Conservation (phyloP, 2,113 vertebrate genomes). For the Malurus elegans region DNA sequence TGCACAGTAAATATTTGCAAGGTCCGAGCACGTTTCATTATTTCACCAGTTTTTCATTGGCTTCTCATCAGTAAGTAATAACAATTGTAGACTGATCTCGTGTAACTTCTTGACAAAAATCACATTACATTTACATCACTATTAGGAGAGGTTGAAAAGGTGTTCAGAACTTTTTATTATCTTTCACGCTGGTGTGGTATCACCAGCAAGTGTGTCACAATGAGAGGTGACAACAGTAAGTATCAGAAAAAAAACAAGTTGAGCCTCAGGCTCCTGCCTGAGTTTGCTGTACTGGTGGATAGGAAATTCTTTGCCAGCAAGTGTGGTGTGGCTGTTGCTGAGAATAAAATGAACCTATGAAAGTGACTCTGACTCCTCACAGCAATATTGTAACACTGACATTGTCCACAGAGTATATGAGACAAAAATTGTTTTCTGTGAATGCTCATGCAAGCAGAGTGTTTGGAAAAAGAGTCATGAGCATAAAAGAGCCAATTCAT, state of each 20-base stretch:
- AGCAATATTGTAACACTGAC: neutral
- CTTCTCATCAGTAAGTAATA: neutral
- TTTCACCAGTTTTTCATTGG: neutral
- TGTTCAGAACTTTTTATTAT: neutral
- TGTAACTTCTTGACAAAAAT: neutral
- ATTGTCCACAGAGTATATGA: neutral
- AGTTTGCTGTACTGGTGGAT: neutral
- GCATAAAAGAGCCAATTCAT: neutral
- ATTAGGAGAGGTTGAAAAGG: neutral
- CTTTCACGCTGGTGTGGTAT: neutral
- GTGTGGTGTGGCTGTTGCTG: neutral
- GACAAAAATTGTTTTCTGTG: neutral
- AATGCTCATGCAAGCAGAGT: neutral
- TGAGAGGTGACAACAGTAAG: neutral
- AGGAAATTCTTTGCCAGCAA: neutral
- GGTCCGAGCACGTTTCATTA: neutral
- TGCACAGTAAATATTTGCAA: neutral
- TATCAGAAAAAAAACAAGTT: neutral
- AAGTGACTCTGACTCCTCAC: neutral
- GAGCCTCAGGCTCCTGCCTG: neutral
- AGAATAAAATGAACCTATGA: neutral
- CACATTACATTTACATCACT: neutral
- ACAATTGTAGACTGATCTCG: neutral
- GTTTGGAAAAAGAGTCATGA: neutral
- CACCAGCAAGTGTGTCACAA: accelerated